A percentile compares a stretch with the other conserved stretches of the same genome.
Evolutionary conservation across 2,888 invertebrate species (phyloP).

Genomic region (Ptycholaimellus sp.): DNA sequence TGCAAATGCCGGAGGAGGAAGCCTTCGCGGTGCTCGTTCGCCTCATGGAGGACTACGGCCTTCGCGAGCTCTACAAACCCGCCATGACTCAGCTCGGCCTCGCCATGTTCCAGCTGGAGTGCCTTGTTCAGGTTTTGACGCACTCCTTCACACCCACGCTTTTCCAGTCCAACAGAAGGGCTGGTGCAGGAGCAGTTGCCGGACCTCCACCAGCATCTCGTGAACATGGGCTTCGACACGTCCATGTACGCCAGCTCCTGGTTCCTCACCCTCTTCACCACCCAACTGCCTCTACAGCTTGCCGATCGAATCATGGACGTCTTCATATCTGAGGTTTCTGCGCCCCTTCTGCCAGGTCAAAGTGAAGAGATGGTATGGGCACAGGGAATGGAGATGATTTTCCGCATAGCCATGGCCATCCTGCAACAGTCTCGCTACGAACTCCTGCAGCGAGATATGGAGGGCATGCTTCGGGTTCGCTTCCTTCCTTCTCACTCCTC

Average conservation of each 20-base stretch:
- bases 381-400: conserved; percentile 86
- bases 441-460: conserved; percentile 81
- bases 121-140: conserved; percentile 45
- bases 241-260: conserved; percentile 93
- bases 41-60: conserved; percentile 86
- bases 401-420: conserved; percentile 83
- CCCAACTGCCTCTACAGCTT: conserved; percentile 63
- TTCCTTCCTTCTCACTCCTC: too few relatives aligned
- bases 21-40: conserved; percentile 89
- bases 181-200: conserved; percentile 46
- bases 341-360: not conserved
- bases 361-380: too few relatives aligned
- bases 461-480: conserved; percentile 77
- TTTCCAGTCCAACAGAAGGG: too few relatives aligned
- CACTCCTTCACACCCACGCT: too few relatives aligned
- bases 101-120: conserved; percentile 95
- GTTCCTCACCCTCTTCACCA: conserved; percentile 96
- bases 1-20: conserved; percentile 99
- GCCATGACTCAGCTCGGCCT: conserved; percentile 52
- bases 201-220: conserved; percentile 70
- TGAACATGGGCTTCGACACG: conserved; percentile 53
- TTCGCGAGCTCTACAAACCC: conserved; percentile 37
- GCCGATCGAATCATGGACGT: conserved; percentile 84
- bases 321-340: conserved; percentile 53
- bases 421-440: conserved; percentile 71